Percentiles rank a stretch among this genome's conserved stretches.
Evolutionary conservation across 2,113 vertebrate species (phyloP).

Genomic region (Gadus macrocephalus): DNA sequence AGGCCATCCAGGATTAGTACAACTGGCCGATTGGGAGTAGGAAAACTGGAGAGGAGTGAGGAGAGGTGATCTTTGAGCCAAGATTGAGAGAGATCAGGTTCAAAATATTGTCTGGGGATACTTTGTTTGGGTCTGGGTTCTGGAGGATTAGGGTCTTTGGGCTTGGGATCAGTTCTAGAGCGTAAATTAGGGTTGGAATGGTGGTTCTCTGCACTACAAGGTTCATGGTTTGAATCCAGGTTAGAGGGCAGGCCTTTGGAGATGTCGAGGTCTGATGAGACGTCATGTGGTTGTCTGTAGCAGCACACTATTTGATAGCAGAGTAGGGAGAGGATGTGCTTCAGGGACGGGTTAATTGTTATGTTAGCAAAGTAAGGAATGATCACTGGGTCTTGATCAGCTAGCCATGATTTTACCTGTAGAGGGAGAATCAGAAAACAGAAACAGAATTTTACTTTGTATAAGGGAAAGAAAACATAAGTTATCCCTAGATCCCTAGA

Average conservation of each 20-base stretch:
- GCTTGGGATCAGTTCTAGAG: too few species aligned
- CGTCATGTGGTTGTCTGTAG: constrained; percentile 30
- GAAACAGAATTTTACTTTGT: background rate
- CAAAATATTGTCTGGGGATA: background rate
- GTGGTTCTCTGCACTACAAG: too few species aligned
- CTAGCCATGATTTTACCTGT: constrained; percentile 70
- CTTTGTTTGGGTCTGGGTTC: background rate
- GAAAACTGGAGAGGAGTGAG: constrained; percentile 54
- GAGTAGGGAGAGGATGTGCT: constrained; percentile 57
- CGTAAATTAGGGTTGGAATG: too few species aligned
- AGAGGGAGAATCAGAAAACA: constrained; percentile 11
- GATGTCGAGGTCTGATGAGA: background rate
- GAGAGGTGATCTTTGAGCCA: constrained; percentile 56
- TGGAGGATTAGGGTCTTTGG: background rate
- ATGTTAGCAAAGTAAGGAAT: constrained; percentile 56
- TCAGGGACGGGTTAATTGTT: constrained; percentile 33
- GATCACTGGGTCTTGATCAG: constrained; percentile 60
- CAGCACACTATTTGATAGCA: constrained; percentile 57
- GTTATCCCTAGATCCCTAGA: background rate
- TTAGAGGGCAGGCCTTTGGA: background rate
- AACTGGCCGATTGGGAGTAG: constrained; percentile 55
- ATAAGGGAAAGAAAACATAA: background rate
- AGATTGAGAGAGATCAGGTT: constrained; percentile 26
- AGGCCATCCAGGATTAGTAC: constrained; percentile 69
- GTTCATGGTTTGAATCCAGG: background rate